Evolutionary conservation across 2,888 invertebrate species (phyloP).

Genomic region (Thymelicus acteon): DNA sequence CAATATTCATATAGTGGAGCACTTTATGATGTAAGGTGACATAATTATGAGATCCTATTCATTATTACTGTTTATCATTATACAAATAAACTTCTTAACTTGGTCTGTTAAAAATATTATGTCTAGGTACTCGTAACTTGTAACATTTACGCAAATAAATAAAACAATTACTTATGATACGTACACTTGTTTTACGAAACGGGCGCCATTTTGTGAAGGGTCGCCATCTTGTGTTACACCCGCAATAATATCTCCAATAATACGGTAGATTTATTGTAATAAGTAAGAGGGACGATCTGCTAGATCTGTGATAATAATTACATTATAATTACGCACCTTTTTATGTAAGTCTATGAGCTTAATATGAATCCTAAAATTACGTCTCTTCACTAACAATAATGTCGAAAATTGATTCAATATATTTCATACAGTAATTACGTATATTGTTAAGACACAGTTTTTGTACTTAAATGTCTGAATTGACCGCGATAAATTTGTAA

Average conservation of each 20-base stretch:
- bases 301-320: constrained; percentile 15
- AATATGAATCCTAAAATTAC: constrained; percentile 43
- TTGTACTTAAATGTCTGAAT: constrained; percentile 57
- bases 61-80: not conserved
- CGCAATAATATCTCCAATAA: not conserved
- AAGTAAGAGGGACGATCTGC: constrained; percentile 21
- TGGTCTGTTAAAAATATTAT: not conserved
- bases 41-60: not conserved
- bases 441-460: constrained; percentile 61
- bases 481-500: constrained; percentile 34
- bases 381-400: constrained; percentile 24
- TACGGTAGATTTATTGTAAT: not conserved
- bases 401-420: constrained; percentile 36
- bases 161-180: not conserved
- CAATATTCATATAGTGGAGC: too few relatives aligned
- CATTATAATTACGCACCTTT: constrained; percentile 35
- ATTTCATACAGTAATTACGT: constrained; percentile 47
- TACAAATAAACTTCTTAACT: not conserved
- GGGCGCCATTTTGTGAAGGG: not conserved
- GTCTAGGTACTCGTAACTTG: not conserved
- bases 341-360: constrained; percentile 36
- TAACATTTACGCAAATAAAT: constrained; percentile 6
- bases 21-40: too few relatives aligned
- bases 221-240: not conserved
- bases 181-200: not conserved